Evolutionary conservation across 2,888 invertebrate genomes (phyloP), one percentile per base, ranked within the genome.

Genomic region (Glaucopsyche alexis): DNA sequence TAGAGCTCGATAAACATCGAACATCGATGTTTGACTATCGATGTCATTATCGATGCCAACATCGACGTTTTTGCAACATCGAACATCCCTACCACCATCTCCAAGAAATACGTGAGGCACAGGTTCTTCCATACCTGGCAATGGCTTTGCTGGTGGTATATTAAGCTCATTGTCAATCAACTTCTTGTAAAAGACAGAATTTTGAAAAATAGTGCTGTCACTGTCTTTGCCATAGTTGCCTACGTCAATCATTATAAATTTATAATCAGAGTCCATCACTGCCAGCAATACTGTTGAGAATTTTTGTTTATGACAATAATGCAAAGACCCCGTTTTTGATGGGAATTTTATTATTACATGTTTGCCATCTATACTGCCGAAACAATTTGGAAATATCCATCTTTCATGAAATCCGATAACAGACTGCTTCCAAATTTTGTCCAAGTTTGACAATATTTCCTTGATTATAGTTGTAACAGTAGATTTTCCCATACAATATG

Each of bases 351-450:
- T 75, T 42, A 49, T 67, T 72, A 78, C 74, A 73, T 77, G 77
- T 65, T 78, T 79, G n/a, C 78, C 78, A 71, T 77, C 77, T 14
- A 78, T 74, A 67, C 72, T 71, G 64, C 76, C 77, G 11, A 77
- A 11, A 70, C 76, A 77, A 74, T 79, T 73, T 64, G 77, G 78
- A 72, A 76, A 79, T 50, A 55, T 52, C 77, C 76, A 77, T 69
- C 49, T 74, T 52, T 47, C 45, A 47, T 47, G 45, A 47, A 47
- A 47, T 47, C 45, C 45, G 45, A 47, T 47, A 47, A 47, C 45
- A 47, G 45, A 47, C 45, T 47, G 45, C 45, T 47, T 47, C 45
- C 45, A 47, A 47, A 47, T 11, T 47, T 47, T 47, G 8, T 47
- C 45, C 45, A 47, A 47, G 11, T 47, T 47, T 8, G 9, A 47